A percentile compares a stretch with the other conserved stretches of the same genome.
These are phyloP conservation scores for Euwallacea fornicatus DNA, from an alignment of 1,140 invertebrate genomes.

Conservation along the genomic window DNA sequence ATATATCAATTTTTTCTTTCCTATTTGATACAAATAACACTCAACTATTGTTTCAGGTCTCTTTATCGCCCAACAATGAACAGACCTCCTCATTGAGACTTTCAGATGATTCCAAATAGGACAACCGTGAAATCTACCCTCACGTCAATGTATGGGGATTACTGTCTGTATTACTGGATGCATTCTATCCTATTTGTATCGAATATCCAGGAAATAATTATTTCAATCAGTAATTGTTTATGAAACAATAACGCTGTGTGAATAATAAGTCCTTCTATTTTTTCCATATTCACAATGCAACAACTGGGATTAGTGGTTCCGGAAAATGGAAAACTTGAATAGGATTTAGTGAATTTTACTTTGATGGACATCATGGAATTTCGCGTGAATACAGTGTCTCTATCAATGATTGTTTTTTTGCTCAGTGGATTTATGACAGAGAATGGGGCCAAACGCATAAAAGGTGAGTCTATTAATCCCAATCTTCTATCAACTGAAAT, in stretches of 20 bases:
- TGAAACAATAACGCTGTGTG: slow-evolving; percentile 7
- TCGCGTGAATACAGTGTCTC: background rate
- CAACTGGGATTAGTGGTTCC: slow-evolving; percentile 2
- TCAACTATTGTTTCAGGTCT: too few species aligned
- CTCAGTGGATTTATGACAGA: background rate
- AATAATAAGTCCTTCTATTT: background rate
- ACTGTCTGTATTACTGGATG: too few species aligned
- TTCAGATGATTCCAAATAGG: too few species aligned
- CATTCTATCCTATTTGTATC: too few species aligned
- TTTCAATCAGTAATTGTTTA: background rate
- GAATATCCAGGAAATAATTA: slow-evolving; percentile 5
- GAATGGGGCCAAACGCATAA: background rate
- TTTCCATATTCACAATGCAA: background rate
- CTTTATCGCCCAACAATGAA: too few species aligned
- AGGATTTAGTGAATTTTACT: slow-evolving; percentile 1
- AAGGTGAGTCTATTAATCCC: background rate
- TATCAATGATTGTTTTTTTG: background rate
- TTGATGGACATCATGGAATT: slow-evolving; percentile 3
- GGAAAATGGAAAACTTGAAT: slow-evolving; percentile 8
- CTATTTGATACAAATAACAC: too few species aligned
- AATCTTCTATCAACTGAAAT: too few species aligned
- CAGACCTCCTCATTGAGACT: too few species aligned
- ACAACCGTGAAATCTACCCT: too few species aligned
- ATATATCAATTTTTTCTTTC: too few species aligned
- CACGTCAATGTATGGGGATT: too few species aligned